phyloP scores from a whole-genome alignment of 2,797 vertebrate species.

The Heteromormyrus szaboi region DNA sequence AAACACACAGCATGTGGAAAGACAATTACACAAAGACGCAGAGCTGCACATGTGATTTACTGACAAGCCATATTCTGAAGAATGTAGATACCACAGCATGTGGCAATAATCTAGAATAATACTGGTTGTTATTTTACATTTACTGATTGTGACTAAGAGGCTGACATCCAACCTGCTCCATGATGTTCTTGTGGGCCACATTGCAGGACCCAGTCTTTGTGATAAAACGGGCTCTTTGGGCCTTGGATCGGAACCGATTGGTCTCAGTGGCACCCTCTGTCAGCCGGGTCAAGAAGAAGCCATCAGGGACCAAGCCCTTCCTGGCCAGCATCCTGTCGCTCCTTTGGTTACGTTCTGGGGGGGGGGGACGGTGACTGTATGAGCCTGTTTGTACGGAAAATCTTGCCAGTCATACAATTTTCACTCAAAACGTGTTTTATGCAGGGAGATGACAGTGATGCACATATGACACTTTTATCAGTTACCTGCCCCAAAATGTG shows the following conservation, averaged over 20 bases:
- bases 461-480: not conserved
- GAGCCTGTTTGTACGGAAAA: not conserved
- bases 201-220: conserved; percentile 73
- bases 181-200: conserved; percentile 76
- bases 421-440: not conserved
- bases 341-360: not conserved
- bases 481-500: not conserved
- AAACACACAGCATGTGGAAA: not conserved
- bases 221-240: conserved; percentile 66
- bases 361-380: not conserved
- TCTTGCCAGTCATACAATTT: not conserved
- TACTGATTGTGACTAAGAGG: not conserved
- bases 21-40: not conserved
- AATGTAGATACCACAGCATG: not conserved
- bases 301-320: conserved; percentile 68
- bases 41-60: not conserved
- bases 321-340: conserved; percentile 63
- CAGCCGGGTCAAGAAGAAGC: conserved; percentile 67
- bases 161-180: conserved; percentile 62
- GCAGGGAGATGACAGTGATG: not conserved
- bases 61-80: not conserved
- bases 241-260: conserved; percentile 47
- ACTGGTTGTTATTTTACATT: not conserved
- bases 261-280: conserved; percentile 62
- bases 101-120: not conserved